A percentile compares a stretch with the other conserved stretches of the same genome.
phyloP scores from a whole-genome alignment of 30 jellyfish, hydroid and myxozoan genomes.

The Cassiopea andromeda region DNA sequence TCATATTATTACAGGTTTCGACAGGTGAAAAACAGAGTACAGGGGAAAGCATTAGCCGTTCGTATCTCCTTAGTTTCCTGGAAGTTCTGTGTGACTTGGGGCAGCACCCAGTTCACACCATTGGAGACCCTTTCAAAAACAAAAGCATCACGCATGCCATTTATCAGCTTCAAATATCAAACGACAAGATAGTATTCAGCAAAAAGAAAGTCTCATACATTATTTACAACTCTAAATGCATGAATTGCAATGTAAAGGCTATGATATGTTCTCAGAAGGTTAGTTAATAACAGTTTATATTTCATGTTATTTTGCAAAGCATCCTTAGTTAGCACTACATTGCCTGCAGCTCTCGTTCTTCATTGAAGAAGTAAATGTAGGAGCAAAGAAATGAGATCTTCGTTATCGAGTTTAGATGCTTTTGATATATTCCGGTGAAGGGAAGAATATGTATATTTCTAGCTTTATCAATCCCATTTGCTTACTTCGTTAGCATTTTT shows the following conservation, averaged over 20 bases:
- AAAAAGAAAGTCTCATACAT: background rate
- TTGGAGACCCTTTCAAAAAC: slow-evolving; percentile 31
- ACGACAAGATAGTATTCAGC: slow-evolving; percentile 16
- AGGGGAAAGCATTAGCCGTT: background rate
- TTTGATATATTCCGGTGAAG: too few species aligned
- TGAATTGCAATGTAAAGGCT: slow-evolving; percentile 33
- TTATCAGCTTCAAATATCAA: slow-evolving; percentile 5
- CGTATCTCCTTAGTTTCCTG: slow-evolving; percentile 13
- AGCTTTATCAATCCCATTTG: too few species aligned
- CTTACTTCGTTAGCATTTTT: too few species aligned
- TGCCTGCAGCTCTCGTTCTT: background rate
- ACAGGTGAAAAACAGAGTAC: background rate
- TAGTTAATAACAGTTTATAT: too few species aligned
- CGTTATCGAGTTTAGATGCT: background rate
- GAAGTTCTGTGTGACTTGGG: slow-evolving; percentile 28
- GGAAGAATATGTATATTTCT: too few species aligned
- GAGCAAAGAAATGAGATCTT: background rate
- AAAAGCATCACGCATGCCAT: slow-evolving; percentile 7
- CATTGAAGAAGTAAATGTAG: background rate
- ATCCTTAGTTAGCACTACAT: background rate
- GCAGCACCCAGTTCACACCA: slow-evolving; percentile 44
- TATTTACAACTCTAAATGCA: slow-evolving; percentile 46
- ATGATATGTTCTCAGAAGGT: slow-evolving; percentile 27
- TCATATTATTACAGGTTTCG: background rate
- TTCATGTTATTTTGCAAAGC: background rate